Evolutionary conservation across 2,888 invertebrate species (phyloP).

Genomic region (Dermolepida albohirtum): DNA sequence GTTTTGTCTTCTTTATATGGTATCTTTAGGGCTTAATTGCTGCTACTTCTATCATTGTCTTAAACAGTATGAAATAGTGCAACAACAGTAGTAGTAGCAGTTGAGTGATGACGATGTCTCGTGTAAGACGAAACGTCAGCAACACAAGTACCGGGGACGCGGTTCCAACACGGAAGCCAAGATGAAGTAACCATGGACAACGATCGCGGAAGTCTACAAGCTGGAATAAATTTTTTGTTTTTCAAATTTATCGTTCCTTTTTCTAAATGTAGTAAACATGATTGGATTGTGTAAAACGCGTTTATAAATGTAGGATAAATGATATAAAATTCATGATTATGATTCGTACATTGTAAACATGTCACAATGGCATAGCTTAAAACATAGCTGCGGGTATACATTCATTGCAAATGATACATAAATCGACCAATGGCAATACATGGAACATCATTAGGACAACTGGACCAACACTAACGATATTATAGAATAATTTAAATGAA

Average conservation of each 20-base stretch:
- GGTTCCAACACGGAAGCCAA: too few species aligned
- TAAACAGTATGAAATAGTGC: too few species aligned
- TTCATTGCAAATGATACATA: constrained; percentile 65
- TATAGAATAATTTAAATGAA: constrained; percentile 40
- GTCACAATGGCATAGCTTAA: constrained; percentile 56
- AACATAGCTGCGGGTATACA: constrained; percentile 57
- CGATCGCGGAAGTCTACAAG: too few species aligned
- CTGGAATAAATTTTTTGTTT: neutral
- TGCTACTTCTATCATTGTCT: too few species aligned
- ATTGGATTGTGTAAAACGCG: constrained; percentile 7
- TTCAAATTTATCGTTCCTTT: neutral
- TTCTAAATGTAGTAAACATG: constrained; percentile 1
- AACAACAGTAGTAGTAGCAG: too few species aligned
- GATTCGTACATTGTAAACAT: constrained; percentile 52
- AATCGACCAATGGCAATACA: constrained; percentile 35
- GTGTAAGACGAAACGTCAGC: too few species aligned
- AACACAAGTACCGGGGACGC: too few species aligned
- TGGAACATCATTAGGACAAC: constrained; percentile 27
- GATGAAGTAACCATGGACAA: too few species aligned
- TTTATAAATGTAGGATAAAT: constrained; percentile 20
- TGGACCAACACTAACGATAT: constrained; percentile 24
- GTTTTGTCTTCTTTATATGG: too few species aligned
- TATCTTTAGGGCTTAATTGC: too few species aligned
- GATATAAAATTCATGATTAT: constrained; percentile 48
- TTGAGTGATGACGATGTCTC: too few species aligned